Evolutionary conservation across 2,113 vertebrate species (phyloP).

Genomic region (Pituophis catenifer): DNA sequence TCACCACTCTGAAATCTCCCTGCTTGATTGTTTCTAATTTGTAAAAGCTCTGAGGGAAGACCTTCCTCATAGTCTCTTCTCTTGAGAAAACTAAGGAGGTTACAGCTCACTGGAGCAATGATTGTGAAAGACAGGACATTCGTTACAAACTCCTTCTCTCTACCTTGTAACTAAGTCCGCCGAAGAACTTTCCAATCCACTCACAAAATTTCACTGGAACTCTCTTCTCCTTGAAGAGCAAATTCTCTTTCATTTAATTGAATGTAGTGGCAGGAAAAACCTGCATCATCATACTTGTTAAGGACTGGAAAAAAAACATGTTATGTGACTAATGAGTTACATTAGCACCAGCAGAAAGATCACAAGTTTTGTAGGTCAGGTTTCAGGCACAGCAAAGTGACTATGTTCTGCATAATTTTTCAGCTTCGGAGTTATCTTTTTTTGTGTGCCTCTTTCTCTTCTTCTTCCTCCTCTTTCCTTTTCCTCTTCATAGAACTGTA

Average conservation of each 20-base stretch:
- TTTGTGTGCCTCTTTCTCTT: background rate
- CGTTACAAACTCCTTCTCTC: background rate
- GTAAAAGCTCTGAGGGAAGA: background rate
- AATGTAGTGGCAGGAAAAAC: background rate
- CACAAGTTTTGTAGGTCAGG: background rate
- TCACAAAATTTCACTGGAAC: background rate
- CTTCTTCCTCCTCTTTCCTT: background rate
- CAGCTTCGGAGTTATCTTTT: background rate
- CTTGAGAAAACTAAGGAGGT: background rate
- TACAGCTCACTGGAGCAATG: background rate
- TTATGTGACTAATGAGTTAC: background rate
- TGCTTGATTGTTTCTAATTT: background rate
- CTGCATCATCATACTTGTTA: background rate
- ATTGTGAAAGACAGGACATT: background rate
- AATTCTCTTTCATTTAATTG: background rate
- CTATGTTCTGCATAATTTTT: background rate
- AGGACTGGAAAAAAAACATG: background rate
- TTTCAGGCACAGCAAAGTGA: background rate
- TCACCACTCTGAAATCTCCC: background rate
- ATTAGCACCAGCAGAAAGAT: background rate
- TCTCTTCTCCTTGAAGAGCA: background rate
- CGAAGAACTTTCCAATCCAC: background rate
- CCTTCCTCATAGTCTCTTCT: background rate
- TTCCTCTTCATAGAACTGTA: background rate
- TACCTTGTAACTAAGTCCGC: background rate